These are phyloP conservation scores for Plemyria rubiginata DNA, from an alignment of 2,888 invertebrate genomes.

Conservation along the genomic window DNA sequence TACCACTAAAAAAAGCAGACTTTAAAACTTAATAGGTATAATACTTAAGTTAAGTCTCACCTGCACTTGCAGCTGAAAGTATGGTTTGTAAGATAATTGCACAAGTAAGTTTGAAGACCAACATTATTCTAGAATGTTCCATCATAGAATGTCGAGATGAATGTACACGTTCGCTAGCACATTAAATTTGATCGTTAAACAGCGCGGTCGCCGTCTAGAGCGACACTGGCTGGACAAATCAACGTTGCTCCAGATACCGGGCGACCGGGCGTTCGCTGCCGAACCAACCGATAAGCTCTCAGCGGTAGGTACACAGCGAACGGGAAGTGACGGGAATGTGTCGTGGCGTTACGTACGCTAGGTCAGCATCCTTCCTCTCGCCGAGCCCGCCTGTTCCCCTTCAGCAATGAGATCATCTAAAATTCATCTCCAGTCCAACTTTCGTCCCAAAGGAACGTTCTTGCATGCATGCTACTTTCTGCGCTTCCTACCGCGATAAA, in stretches of 20 bases:
- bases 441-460: constrained; percentile 1
- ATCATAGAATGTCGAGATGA: constrained; percentile 53
- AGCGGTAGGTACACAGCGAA: constrained; percentile 21
- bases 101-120: constrained; percentile 45
- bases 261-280: constrained; percentile 48
- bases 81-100: constrained; percentile 45
- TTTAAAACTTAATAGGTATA: no score
- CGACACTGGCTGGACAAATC: constrained; percentile 22
- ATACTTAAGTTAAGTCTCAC: constrained; percentile 42
- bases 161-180: constrained; percentile 49
- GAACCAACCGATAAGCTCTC: constrained; percentile 64
- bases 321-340: background rate
- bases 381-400: constrained; percentile 37
- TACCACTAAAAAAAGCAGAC: no score
- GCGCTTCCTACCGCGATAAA: background rate
- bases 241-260: constrained; percentile 59
- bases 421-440: background rate
- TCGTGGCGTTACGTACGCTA: constrained; percentile 27
- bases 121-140: constrained; percentile 55
- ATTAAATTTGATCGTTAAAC: constrained; percentile 57
- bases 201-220: constrained; percentile 43
- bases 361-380: constrained; percentile 29
- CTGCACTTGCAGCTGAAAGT: constrained; percentile 44
- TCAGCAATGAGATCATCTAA: constrained; percentile 40
- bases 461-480: background rate